Percentiles rank a stretch among this genome's conserved stretches.
phyloP scores from a whole-genome alignment of 2,888 invertebrate species.

The Bugulina stolonifera region DNA sequence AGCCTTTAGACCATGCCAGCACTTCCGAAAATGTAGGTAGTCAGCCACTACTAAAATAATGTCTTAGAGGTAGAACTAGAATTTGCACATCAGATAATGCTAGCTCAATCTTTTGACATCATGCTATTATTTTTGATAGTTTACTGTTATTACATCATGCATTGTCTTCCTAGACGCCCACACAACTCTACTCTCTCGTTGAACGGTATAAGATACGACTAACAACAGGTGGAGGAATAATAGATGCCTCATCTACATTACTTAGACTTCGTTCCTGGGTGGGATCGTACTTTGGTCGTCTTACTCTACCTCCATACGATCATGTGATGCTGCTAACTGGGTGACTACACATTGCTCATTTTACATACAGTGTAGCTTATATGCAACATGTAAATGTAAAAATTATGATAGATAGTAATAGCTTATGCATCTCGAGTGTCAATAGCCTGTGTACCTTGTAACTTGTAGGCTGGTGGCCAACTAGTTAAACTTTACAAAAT shows the following conservation, averaged over 20 bases:
- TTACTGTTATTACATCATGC: background rate
- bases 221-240: background rate
- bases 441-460: no score
- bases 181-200: background rate
- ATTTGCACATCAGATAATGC: background rate
- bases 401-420: no score
- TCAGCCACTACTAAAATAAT: no score
- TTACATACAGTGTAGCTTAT: no score
- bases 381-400: no score
- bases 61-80: no score
- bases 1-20: no score
- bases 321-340: background rate
- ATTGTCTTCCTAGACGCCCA: background rate
- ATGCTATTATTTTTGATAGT: background rate
- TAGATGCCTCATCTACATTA: background rate
- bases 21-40: no score
- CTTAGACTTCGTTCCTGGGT: background rate
- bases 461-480: no score
- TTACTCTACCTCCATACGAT: background rate
- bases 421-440: no score
- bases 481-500: no score
- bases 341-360: no score
- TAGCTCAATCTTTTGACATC: background rate
- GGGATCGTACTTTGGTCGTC: background rate
- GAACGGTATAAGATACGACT: background rate